Conservation (phyloP, 2,113 vertebrate species). For the Barbus barbus region DNA sequence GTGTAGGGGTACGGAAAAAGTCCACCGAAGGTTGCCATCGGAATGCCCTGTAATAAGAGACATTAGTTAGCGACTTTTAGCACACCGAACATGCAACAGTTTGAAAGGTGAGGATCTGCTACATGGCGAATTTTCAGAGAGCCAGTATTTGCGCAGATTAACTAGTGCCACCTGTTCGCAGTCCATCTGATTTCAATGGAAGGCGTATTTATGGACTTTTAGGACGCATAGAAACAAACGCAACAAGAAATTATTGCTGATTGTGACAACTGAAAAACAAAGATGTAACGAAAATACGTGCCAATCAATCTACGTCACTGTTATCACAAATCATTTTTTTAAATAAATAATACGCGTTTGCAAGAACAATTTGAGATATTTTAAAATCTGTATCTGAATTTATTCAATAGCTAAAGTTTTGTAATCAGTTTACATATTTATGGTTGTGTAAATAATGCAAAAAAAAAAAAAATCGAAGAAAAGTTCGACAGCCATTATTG, state of each 20-base stretch:
- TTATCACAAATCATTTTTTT: neutral
- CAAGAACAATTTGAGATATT: neutral
- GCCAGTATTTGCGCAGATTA: neutral
- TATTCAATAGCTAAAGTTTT: neutral
- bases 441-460: too few relatives aligned
- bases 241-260: too few relatives aligned
- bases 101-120: neutral
- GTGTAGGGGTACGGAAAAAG: conserved; percentile 98
- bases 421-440: too few relatives aligned
- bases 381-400: neutral
- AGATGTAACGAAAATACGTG: neutral
- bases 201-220: neutral
- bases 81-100: neutral
- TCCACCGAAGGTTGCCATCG: conserved; percentile 96
- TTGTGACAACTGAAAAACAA: too few relatives aligned
- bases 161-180: neutral
- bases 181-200: neutral
- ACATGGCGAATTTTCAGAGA: neutral
- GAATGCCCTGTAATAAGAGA: conserved; percentile 86
- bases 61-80: conserved; percentile 25
- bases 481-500: neutral
- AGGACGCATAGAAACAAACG: neutral
- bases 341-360: neutral
- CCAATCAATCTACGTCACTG: neutral
- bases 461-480: too few relatives aligned